Conservation (phyloP, 2,797 vertebrate species). For the Muscicapa striata region DNA sequence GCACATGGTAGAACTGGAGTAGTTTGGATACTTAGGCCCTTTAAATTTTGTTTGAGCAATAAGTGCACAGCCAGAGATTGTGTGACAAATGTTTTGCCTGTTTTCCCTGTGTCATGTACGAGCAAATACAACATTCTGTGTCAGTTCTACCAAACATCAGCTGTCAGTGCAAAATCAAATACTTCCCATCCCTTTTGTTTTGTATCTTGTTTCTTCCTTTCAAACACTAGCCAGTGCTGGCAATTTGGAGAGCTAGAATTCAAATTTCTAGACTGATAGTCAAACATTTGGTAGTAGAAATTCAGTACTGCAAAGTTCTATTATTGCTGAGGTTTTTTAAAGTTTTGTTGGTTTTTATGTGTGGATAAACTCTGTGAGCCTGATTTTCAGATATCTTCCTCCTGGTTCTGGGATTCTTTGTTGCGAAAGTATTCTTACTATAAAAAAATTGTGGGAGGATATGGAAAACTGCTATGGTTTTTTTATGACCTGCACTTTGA, state of each 20-base stretch:
- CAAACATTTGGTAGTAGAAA: not conserved
- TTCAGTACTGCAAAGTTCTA: not conserved
- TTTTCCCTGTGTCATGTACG: not conserved
- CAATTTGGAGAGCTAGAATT: not conserved
- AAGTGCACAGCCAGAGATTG: not conserved
- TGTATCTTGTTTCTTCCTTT: not conserved
- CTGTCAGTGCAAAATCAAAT: not conserved
- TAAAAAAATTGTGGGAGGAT: not conserved
- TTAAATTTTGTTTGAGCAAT: not conserved
- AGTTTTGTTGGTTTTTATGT: fast-evolving
- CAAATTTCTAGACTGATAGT: not conserved
- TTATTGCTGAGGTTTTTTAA: not conserved
- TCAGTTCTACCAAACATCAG: not conserved
- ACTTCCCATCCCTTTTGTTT: not conserved
- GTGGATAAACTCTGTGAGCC: not conserved
- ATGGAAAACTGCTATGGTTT: not conserved
- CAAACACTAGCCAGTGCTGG: not conserved
- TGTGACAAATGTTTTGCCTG: not conserved
- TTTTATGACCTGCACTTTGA: not conserved
- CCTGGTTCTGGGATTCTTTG: not conserved
- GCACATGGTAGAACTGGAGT: not conserved
- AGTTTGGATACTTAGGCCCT: not conserved
- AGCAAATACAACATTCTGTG: not conserved
- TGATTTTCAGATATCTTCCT: not conserved
- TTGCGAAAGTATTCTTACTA: not conserved